Conservation (phyloP, 1,140 invertebrate genomes). For the Drosophila lacteicornis region DNA sequence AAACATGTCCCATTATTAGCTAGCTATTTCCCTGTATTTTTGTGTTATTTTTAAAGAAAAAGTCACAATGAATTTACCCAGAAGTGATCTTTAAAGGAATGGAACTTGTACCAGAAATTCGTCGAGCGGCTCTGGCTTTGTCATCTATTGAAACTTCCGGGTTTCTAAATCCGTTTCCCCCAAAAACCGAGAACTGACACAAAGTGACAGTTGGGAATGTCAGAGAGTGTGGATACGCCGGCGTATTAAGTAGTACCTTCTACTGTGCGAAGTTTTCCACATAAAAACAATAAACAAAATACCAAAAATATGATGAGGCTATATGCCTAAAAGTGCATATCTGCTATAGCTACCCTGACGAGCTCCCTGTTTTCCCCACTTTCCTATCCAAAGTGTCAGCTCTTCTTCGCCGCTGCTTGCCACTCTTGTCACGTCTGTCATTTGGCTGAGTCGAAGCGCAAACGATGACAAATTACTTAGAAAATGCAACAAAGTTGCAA, state of each 20-base stretch:
- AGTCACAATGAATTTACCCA: constrained; percentile 8
- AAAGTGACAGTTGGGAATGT: constrained; percentile 12
- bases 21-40: neutral
- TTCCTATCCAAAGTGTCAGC: constrained; percentile 1
- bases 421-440: constrained; percentile 49
- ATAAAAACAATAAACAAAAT: constrained; percentile 33
- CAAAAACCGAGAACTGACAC: constrained; percentile 4
- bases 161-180: constrained; percentile 28
- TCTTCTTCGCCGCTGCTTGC: constrained; percentile 13
- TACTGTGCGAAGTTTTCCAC: constrained; percentile 12
- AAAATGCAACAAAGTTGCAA: constrained; percentile 78
- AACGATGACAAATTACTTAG: constrained; percentile 79
- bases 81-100: constrained; percentile 8
- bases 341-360: neutral
- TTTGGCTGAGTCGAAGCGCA: constrained; percentile 44
- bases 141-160: constrained; percentile 58
- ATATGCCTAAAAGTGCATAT: constrained; percentile 1
- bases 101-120: neutral
- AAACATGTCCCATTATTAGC: neutral
- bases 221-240: neutral
- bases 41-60: neutral
- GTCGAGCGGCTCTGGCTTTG: constrained; percentile 4
- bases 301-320: constrained; percentile 16
- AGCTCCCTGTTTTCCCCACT: neutral
- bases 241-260: constrained; percentile 16